Evolutionary conservation across 2,797 vertebrate species (phyloP), one percentile per base, ranked within the genome.

Genomic region (Clarias platycephalus): DNA sequence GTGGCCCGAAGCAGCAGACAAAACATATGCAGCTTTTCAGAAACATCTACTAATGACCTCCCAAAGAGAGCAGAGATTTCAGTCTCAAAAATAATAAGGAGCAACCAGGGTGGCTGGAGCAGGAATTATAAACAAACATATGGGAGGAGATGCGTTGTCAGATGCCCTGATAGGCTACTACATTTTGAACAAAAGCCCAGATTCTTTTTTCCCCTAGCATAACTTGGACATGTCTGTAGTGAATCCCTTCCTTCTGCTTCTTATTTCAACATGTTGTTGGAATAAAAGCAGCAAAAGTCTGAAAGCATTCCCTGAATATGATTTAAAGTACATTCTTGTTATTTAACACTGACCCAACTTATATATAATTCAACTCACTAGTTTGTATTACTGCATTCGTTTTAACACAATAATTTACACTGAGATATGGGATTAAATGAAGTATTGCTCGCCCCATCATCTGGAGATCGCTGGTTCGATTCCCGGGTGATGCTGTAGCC

Each of bases 101-200:
- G 63, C n/a, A 22, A 10, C 6, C 58, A 18, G 58, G 22, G 55
- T 34, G 75, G 78, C 79, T 80, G 77, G 60, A 81, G 79, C 6
- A 67, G 44, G 44, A 66, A 81, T 67, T 81, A 67, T 49, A 81
- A 81, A 67, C 63, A 81, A 80, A 67, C 63, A 81, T 63, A 80
- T 67, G 79, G 44, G 40, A 49, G 63, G 79, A 81, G 79, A 8
- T 15, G n/a, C 6, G 76, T 40, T 53, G 62, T 28, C 78, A 66
- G 78, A 79, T 66, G 26, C 26, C 34, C 26, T 31, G 44, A 67
- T 22, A 49, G 60, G 24, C 9, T 44, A 63, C 60, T 80, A 80
- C 22, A 62, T 22, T 16, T 9, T 55, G 26, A 34, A 66, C 18
- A 55, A 20, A 80, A 53, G 18, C 79, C 18, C 18, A 18, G 34